A percentile compares a stretch with the other conserved stretches of the same genome.
Conservation (phyloP, 2,113 vertebrate genomes). For the Chiloscyllium plagiosum region DNA sequence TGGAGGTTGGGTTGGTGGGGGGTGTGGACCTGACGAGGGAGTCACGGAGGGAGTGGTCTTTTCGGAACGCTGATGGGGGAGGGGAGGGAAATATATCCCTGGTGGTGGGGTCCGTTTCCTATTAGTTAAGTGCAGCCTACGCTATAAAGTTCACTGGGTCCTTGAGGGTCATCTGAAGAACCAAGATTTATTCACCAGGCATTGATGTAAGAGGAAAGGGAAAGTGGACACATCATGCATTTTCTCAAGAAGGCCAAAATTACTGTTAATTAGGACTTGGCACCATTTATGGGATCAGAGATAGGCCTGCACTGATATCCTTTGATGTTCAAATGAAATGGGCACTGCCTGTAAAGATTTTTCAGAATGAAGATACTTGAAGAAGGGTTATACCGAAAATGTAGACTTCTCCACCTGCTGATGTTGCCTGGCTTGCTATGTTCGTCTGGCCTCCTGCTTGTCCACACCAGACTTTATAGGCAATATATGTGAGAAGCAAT, state of each 20-base stretch:
- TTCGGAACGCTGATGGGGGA: too few species aligned
- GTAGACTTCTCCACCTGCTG: too few species aligned
- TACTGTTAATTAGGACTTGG: not conserved
- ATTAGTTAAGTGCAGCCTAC: not conserved
- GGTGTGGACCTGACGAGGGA: too few species aligned
- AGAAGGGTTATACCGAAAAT: too few species aligned
- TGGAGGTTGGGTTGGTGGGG: too few species aligned
- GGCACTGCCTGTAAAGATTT: not conserved
- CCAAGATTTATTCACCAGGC: not conserved
- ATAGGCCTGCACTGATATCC: not conserved
- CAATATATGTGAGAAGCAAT: too few species aligned
- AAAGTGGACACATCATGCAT: not conserved
- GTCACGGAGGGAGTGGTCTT: too few species aligned
- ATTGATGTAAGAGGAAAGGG: not conserved
- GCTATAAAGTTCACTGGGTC: not conserved
- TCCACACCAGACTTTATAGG: not conserved
- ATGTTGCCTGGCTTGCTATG: too few species aligned
- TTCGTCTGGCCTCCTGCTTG: too few species aligned
- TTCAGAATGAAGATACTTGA: not conserved
- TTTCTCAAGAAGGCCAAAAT: not conserved
- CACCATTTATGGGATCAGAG: not conserved
- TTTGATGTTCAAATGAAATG: not conserved
- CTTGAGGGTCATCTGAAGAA: not conserved
- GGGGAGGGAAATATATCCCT: too few species aligned
- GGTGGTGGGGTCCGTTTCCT: too few species aligned